Evolutionary conservation across 2,113 vertebrate species (phyloP).

Genomic region (Megatriorchis doriae): DNA sequence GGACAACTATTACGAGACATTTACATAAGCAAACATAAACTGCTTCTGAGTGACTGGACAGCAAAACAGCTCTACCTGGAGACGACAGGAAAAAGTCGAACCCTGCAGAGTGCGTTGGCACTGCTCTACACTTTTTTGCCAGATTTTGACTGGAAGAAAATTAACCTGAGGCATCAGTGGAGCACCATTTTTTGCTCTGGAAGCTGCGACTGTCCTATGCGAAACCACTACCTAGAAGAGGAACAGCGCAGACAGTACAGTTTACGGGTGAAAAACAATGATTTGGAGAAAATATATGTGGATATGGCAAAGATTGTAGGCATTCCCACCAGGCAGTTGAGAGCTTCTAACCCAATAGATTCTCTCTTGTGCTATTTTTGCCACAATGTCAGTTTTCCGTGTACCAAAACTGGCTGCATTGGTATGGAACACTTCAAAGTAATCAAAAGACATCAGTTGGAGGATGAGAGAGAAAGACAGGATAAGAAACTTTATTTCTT

Average conservation of each 20-base stretch:
- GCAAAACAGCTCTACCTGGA: slow-evolving; percentile 88
- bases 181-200: slow-evolving; percentile 91
- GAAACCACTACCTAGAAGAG: slow-evolving; percentile 88
- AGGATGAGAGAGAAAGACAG: slow-evolving; percentile 86
- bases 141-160: slow-evolving; percentile 87
- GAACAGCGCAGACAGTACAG: slow-evolving; percentile 92
- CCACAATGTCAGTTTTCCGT: slow-evolving; percentile 89
- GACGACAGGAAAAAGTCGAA: slow-evolving; percentile 92
- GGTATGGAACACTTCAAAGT: slow-evolving; percentile 85
- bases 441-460: slow-evolving; percentile 89
- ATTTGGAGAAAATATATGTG: slow-evolving; percentile 84
- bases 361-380: slow-evolving; percentile 93
- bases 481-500: slow-evolving; percentile 83
- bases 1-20: slow-evolving; percentile 85
- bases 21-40: slow-evolving; percentile 83
- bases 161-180: slow-evolving; percentile 87
- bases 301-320: slow-evolving; percentile 88
- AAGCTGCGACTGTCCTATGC: slow-evolving; percentile 87
- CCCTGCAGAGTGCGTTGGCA: slow-evolving; percentile 90
- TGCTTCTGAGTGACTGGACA: slow-evolving; percentile 81
- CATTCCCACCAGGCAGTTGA: slow-evolving; percentile 82
- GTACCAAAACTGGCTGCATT: slow-evolving; percentile 82
- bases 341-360: slow-evolving; percentile 93
- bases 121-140: slow-evolving; percentile 89
- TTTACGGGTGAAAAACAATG: slow-evolving; percentile 76